Evolutionary conservation across 2,113 vertebrate species (phyloP).

Genomic region (Cinclus cinclus): DNA sequence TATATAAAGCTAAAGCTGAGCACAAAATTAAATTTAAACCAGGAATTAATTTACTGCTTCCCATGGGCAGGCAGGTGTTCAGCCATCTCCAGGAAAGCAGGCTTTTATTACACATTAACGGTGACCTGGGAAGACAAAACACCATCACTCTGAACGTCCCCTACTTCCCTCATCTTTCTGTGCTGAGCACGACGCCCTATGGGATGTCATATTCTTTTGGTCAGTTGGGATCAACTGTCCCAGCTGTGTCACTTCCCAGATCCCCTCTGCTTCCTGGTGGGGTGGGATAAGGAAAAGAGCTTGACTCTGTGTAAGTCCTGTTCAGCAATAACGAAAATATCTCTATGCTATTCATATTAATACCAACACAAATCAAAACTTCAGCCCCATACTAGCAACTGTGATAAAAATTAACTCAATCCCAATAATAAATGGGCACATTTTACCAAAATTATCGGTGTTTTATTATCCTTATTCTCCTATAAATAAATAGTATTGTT

Average conservation of each 20-base stretch:
- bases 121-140: background rate
- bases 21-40: background rate
- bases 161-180: background rate
- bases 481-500: background rate
- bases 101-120: background rate
- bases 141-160: background rate
- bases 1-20: background rate
- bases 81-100: background rate
- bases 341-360: background rate
- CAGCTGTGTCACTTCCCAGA: background rate
- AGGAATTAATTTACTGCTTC: background rate
- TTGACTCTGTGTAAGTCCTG: background rate
- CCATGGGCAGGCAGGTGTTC: background rate
- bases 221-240: background rate
- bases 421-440: background rate
- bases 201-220: background rate
- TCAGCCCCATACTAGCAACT: accelerated
- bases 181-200: background rate
- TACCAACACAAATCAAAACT: background rate
- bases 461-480: background rate
- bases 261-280: background rate
- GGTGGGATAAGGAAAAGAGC: background rate
- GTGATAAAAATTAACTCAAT: background rate
- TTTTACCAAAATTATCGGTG: background rate
- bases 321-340: background rate